phyloP scores from a whole-genome alignment of 1,140 invertebrate species.

The Zaprionus inermis region DNA sequence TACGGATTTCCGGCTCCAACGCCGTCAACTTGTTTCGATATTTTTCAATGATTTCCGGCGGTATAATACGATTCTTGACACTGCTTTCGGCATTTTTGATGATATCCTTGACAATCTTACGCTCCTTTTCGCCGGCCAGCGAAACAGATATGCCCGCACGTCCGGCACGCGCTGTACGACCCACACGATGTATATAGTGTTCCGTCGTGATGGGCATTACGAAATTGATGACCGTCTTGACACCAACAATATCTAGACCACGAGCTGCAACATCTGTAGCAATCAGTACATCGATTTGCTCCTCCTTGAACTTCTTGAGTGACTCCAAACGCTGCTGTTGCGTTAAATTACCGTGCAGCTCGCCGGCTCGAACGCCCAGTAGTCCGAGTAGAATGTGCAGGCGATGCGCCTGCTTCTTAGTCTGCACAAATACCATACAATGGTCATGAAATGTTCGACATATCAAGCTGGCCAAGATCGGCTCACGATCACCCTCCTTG shows the following conservation, averaged over 20 bases:
- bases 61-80: constrained; percentile 94
- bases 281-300: constrained; percentile 95
- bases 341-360: constrained; percentile 97
- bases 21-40: constrained; percentile 90
- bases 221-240: constrained; percentile 99
- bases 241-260: constrained; percentile 97
- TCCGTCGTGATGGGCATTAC: constrained; percentile 96
- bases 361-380: constrained; percentile 93
- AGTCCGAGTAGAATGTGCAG: constrained; percentile 96
- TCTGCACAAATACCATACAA: constrained; percentile 97
- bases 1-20: constrained; percentile 91
- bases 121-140: constrained; percentile 95
- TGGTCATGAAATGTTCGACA: constrained; percentile 97
- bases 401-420: constrained; percentile 96
- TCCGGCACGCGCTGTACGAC: constrained; percentile 97
- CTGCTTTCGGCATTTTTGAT: constrained; percentile 94
- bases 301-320: constrained; percentile 94
- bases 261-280: constrained; percentile 98
- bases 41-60: constrained; percentile 94
- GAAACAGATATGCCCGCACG: constrained; percentile 95
- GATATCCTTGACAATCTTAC: constrained; percentile 95
- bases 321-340: constrained; percentile 96
- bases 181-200: constrained; percentile 97
- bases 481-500: constrained; percentile 95
- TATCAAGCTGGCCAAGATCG: constrained; percentile 95